Conservation (phyloP, 35 echinoderm and acorn worm species). For the Apostichopus parvimensis region DNA sequence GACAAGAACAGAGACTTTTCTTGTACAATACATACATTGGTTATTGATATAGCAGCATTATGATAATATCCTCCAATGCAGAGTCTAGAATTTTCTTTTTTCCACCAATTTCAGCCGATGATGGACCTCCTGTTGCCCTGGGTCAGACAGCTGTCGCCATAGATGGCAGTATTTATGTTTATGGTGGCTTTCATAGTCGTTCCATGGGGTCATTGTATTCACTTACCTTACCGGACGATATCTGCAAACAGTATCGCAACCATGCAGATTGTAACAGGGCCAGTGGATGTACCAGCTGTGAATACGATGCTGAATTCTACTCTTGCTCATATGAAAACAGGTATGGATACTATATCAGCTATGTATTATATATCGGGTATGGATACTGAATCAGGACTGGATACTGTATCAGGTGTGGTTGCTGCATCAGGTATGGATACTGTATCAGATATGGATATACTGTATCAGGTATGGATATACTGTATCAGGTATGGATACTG, state of each 20-base stretch:
- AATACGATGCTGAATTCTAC: not conserved
- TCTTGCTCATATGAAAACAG: not conserved
- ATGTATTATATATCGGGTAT: too few species aligned
- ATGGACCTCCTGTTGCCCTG: conserved; percentile 19
- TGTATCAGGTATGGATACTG: too few species aligned
- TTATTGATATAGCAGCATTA: too few species aligned
- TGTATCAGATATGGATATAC: too few species aligned
- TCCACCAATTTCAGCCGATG: conserved; percentile 15
- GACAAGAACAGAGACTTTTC: too few species aligned
- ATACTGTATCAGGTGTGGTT: too few species aligned
- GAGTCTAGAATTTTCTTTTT: too few species aligned
- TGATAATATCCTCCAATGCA: too few species aligned
- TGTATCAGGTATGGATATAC: too few species aligned
- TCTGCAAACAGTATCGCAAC: conserved; percentile 63
- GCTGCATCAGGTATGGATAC: too few species aligned
- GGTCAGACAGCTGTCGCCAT: conserved; percentile 49
- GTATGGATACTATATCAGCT: not conserved
- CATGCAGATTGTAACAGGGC: conserved; percentile 20
- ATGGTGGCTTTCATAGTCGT: conserved; percentile 69
- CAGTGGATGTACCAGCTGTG: conserved; percentile 62
- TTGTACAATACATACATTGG: too few species aligned
- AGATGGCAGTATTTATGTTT: conserved; percentile 61
- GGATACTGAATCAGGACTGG: too few species aligned
- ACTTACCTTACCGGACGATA: conserved; percentile 51
- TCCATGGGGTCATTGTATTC: conserved; percentile 48